A percentile compares a stretch with the other conserved stretches of the same genome.
Conservation (phyloP, 2,797 vertebrate genomes). For the Picus viridis region DNA sequence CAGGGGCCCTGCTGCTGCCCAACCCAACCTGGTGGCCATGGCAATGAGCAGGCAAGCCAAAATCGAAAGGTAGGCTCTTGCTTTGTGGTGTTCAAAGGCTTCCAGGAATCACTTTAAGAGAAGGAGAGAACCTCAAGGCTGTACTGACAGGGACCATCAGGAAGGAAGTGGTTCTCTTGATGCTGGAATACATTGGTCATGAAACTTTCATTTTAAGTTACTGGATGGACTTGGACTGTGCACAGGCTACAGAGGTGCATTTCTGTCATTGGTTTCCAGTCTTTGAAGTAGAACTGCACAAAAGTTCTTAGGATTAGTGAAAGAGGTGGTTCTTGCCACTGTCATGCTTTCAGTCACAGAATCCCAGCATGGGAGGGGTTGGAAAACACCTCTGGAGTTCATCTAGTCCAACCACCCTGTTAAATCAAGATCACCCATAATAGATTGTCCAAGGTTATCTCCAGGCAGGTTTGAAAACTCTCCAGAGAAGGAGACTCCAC, state of each 20-base stretch:
- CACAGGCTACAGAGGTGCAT: accelerated
- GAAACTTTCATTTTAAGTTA: accelerated
- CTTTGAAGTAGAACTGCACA: background rate
- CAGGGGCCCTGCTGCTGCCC: background rate
- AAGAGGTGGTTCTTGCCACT: background rate
- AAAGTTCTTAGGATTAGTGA: background rate
- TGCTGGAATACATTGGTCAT: accelerated
- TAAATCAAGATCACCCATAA: too few species aligned
- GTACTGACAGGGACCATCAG: too few species aligned
- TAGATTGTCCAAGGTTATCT: background rate
- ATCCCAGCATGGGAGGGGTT: background rate
- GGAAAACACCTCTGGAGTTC: background rate
- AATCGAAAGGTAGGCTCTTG: constrained; percentile 83
- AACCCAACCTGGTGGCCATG: constrained; percentile 84
- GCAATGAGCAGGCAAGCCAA: constrained; percentile 88
- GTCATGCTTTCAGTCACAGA: background rate
- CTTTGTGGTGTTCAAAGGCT: background rate
- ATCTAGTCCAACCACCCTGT: background rate
- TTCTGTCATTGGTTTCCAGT: background rate
- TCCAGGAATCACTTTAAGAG: background rate
- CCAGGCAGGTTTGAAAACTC: too few species aligned
- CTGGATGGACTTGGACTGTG: background rate
- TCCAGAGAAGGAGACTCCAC: too few species aligned
- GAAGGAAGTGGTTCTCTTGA: background rate
- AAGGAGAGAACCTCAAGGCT: background rate